Evolutionary conservation across 2,113 vertebrate species (phyloP).

Genomic region (Parus major): DNA sequence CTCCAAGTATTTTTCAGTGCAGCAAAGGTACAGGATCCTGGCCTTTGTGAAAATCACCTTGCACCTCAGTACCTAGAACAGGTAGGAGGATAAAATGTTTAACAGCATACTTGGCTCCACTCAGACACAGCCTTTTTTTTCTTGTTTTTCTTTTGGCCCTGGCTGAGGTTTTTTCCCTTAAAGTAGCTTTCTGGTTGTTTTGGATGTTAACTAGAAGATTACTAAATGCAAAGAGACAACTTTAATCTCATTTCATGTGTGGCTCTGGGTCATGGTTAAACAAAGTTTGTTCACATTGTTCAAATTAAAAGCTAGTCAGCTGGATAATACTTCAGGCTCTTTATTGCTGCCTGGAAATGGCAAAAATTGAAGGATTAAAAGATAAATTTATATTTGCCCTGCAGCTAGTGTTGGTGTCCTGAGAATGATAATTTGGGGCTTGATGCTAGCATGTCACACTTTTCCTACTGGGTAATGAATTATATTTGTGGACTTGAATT

Average conservation of each 20-base stretch:
- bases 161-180: neutral
- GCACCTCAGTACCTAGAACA: neutral
- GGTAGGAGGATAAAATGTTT: neutral
- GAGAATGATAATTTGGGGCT: neutral
- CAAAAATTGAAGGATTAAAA: slow-evolving; percentile 41
- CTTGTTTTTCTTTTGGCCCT: neutral
- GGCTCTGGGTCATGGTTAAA: slow-evolving; percentile 12
- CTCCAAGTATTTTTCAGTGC: neutral
- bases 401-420: neutral
- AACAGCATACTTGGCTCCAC: neutral
- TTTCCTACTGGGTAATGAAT: neutral
- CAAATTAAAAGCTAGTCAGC: slow-evolving; percentile 10
- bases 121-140: neutral
- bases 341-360: slow-evolving; percentile 20
- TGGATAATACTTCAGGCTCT: slow-evolving; percentile 21
- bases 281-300: slow-evolving; percentile 5
- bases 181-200: slow-evolving; percentile 3
- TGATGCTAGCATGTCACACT: neutral
- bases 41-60: neutral
- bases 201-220: slow-evolving; percentile 25
- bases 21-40: neutral
- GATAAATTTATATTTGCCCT: slow-evolving; percentile 4
- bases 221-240: slow-evolving; percentile 31
- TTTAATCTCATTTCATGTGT: slow-evolving; percentile 20
- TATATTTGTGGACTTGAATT: neutral